Percentiles rank a stretch among this genome's conserved stretches.
Conservation (phyloP, 30 jellyfish, hydroid and myxozoan species). For the Rhopilema esculentum region DNA sequence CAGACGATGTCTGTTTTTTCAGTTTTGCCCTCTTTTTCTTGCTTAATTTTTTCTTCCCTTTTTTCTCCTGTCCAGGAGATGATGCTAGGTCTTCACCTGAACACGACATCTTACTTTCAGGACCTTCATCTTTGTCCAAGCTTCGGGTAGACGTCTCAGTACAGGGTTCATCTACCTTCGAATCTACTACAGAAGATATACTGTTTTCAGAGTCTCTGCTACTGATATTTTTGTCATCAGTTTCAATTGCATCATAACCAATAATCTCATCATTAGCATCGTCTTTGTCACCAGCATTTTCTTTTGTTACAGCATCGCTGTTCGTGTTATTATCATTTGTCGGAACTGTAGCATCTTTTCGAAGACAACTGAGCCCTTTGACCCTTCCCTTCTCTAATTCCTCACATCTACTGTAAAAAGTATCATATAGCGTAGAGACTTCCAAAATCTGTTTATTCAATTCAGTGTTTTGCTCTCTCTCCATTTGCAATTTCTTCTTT, state of each 20-base stretch:
- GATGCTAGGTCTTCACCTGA: conserved; percentile 6
- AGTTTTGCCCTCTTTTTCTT: conserved; percentile 1
- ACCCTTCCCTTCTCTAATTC: conserved; percentile 43
- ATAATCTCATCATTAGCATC: neutral
- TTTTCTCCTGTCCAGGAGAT: neutral
- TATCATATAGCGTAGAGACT: conserved; percentile 52
- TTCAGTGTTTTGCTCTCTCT: conserved; percentile 69
- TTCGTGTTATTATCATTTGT: no score
- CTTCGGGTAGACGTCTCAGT: neutral
- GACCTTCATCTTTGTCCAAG: neutral
- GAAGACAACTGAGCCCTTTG: conserved; percentile 9
- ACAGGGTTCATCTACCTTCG: neutral
- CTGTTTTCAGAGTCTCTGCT: neutral
- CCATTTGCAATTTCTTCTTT: conserved; percentile 53
- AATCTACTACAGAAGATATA: neutral
- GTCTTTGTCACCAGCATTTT: neutral
- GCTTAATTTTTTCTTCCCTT: conserved; percentile 1
- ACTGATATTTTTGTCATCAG: neutral
- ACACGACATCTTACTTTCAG: neutral
- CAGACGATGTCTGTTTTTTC: neutral
- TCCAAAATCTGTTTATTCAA: conserved; percentile 60
- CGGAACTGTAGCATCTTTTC: neutral
- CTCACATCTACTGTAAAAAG: conserved; percentile 37
- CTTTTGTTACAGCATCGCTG: no score
- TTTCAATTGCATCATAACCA: neutral